Base-by-base conservation (phyloP, 2,888 invertebrate species). In the Mesoligia furuncula region DNA sequence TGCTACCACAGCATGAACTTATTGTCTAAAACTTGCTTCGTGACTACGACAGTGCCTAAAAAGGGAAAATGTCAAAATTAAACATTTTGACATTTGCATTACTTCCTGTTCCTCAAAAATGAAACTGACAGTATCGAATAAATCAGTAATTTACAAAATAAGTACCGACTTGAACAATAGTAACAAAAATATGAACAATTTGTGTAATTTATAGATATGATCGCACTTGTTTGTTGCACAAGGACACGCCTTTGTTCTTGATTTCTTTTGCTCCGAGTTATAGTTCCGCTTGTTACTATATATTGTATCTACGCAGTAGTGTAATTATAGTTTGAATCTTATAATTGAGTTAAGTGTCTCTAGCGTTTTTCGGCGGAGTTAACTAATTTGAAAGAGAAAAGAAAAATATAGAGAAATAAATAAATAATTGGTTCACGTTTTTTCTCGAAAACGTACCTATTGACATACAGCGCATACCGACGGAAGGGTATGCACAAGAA, bases 181-280 rank as follows among this genome's bases (percentile, higher is more conserved):
- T 11, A 81, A 68, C 11, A 67, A 20, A 20, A 71, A 64, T 59
- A 73, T 51, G 48, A 51, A 11, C 17, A 69, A 39, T 27, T 61
- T 65, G 2, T 51, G 27, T 59, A 54, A 76, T 73, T 39, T 42
- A 64, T 42, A 71, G 67, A 54, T 83, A 77, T n/a, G 27, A 74
- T 81, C 59, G 57, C 31, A 77, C n/a, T 73, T 87, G 84, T 87
- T 85, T 80, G 87, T 87, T 80, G 11, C 8, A 54, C 87, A 86
- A 87, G 87, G 87, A 66, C 80, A 62, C 4, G 36, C 67, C 81
- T 80, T 87, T 87, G 86, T 84, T 85, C 77, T 77, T 74, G 72
- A 73, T 79, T 72, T 69, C 51, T 76, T 73, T 76, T 45, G 45
- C 36, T 68, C 13, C 3, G 13, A 42, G 45, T 75, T 59, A 64